Conservation (phyloP, 2,797 vertebrate species). For the Oreochromis mossambicus region DNA sequence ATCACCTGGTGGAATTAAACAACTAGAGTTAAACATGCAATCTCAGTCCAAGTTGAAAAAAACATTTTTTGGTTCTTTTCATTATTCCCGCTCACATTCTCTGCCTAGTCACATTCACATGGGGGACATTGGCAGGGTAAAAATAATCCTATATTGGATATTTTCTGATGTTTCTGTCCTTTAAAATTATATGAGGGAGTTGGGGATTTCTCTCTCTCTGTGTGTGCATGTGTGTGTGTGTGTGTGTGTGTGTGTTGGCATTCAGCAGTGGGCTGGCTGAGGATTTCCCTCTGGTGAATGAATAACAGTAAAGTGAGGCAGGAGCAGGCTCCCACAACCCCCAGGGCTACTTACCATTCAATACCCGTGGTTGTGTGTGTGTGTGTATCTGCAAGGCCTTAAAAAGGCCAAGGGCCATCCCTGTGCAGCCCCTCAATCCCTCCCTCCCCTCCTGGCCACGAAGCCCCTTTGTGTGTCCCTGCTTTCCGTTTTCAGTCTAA, state of each 20-base stretch:
- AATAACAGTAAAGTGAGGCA: slow-evolving; percentile 42
- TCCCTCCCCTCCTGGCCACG: slow-evolving; percentile 41
- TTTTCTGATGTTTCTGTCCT: background rate
- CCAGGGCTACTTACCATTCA: slow-evolving; percentile 56
- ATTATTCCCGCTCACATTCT: background rate
- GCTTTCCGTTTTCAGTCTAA: slow-evolving; percentile 72
- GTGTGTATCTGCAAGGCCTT: slow-evolving; percentile 11
- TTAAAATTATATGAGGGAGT: background rate
- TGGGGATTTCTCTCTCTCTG: background rate
- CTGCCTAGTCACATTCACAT: background rate
- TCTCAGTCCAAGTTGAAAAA: background rate
- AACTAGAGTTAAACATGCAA: background rate
- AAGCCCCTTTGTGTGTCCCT: slow-evolving; percentile 59
- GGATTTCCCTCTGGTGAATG: slow-evolving; percentile 50
- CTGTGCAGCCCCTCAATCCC: slow-evolving; percentile 25
- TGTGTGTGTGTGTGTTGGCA: slow-evolving; percentile 21
- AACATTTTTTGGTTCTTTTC: background rate
- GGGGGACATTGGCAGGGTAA: accelerated
- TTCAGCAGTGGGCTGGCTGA: slow-evolving; percentile 31
- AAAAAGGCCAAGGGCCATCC: slow-evolving; percentile 62
- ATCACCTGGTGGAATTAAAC: background rate
- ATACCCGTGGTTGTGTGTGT: background rate
- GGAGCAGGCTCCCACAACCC: slow-evolving; percentile 48
- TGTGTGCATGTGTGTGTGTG: background rate
- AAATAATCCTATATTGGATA: background rate